Base-by-base conservation (phyloP, 2,797 vertebrate genomes). In the Thripadectes ignobilis region DNA sequence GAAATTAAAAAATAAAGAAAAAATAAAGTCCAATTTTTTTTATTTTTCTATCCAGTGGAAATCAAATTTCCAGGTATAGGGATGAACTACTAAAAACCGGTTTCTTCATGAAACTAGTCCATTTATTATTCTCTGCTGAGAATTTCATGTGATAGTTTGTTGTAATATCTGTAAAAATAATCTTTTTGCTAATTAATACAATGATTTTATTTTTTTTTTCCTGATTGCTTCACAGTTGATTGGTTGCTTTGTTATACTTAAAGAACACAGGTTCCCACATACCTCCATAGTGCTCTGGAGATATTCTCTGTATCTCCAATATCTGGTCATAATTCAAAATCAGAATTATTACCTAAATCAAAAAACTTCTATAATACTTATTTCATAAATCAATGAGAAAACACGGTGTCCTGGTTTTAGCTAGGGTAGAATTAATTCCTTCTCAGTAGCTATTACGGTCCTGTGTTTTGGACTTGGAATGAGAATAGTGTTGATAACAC, bases 321-420 rank as follows among this genome's bases (percentile, higher is more conserved):
- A 79, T 59, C 66, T 71, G 57, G 17, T 39, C 32, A 76, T 78
- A 67, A 88, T 85, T 85, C 81, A 93, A 93, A 96, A 85, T 46
- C 58, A 84, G 45, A 57, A 85, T 71, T 89, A 49, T 65, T 91
- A 92, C 68, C 27, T 88, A 92, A 92, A 90, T 74, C 18, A 67
- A 90, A 67, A 38, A 59, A 91, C 36, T 57, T 61, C 36, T 26
- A 76, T 43, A 72, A 55, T 15, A 68, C 48, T 14, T 68, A 41
- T 73, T 81, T 91, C 51, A 89, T 58, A 69, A 39, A 84, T 86
- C 17, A 57, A 5, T 71, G 27, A 54, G 49, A 66, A 86, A 89
- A 51, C 9, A 14, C 7, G 6, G 6, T 38, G 8, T 29, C 23
- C 16, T 38, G 7, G 27, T 69, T 69, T 76, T 23, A 57, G 9